Conservation (phyloP, 2,797 vertebrate species). For the Notolepis coatsorum region DNA sequence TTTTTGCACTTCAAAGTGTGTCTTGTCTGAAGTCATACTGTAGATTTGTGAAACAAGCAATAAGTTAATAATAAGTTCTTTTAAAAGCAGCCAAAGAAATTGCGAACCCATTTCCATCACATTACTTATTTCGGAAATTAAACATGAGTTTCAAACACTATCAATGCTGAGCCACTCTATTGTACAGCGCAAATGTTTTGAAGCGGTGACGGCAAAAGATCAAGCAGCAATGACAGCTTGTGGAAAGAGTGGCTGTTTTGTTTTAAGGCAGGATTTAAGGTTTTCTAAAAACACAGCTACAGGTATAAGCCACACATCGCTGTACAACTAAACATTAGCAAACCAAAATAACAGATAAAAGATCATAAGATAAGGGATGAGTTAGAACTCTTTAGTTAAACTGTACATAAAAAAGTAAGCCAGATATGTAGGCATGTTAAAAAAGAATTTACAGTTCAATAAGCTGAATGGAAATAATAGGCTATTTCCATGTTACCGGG, state of each 20-base stretch:
- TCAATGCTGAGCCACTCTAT: too few species aligned
- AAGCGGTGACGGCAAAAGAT: neutral
- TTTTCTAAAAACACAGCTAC: constrained; percentile 35
- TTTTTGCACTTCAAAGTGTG: neutral
- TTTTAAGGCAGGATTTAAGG: constrained; percentile 54
- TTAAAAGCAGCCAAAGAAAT: neutral
- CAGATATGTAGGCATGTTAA: neutral
- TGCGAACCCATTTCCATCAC: neutral
- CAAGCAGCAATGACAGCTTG: neutral
- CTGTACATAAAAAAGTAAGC: constrained; percentile 22
- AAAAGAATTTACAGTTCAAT: neutral
- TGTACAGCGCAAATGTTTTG: constrained; percentile 11
- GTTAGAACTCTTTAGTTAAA: neutral
- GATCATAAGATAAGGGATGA: neutral
- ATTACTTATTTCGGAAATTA: too few species aligned
- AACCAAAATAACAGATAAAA: constrained; percentile 10
- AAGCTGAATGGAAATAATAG: constrained; percentile 2
- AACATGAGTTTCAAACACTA: too few species aligned
- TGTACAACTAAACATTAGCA: constrained; percentile 20
- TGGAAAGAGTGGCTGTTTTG: constrained; percentile 22
- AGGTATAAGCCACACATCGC: constrained; percentile 13
- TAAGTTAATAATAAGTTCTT: neutral
- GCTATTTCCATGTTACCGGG: neutral
- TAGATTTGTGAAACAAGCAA: too few species aligned
- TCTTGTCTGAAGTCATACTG: constrained; percentile 14